Evolutionary conservation across 2,888 invertebrate species (phyloP).

Genomic region (Oconnorella tubifera): DNA sequence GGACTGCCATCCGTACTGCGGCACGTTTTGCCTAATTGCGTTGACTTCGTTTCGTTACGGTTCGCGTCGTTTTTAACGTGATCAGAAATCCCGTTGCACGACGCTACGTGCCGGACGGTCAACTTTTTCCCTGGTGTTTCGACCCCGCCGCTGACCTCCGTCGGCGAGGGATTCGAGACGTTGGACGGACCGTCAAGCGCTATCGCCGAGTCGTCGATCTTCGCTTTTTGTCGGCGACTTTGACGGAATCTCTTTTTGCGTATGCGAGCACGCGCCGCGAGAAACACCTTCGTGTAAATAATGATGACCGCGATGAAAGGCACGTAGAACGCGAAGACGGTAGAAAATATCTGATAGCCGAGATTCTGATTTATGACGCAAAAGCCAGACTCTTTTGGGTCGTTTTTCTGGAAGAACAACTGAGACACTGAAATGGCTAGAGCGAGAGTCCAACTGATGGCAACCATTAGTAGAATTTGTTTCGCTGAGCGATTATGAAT

Average conservation of each 20-base stretch:
- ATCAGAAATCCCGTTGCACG: neutral
- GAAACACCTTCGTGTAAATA: conserved; percentile 94
- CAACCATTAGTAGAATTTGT: conserved; percentile 77
- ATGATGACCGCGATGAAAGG: conserved; percentile 89
- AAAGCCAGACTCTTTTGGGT: conserved; percentile 49
- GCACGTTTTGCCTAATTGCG: neutral
- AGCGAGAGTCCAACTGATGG: conserved; percentile 86
- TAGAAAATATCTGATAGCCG: conserved; percentile 88
- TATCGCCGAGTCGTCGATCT: neutral
- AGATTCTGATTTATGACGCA: conserved; percentile 87
- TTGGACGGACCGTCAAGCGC: conserved; percentile 10
- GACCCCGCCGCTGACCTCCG: conserved; percentile 6
- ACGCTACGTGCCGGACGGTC: neutral
- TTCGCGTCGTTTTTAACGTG: neutral
- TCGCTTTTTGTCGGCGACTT: neutral
- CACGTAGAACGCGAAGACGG: conserved; percentile 94
- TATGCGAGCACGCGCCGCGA: conserved; percentile 82
- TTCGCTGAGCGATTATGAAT: conserved; percentile 83
- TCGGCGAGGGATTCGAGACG: conserved; percentile 11
- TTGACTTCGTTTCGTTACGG: neutral
- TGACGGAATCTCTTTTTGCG: conserved; percentile 58
- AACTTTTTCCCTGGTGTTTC: neutral
- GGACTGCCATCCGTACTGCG: too few relatives aligned
- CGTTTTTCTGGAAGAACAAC: conserved; percentile 58
- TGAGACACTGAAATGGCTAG: conserved; percentile 92